Base-by-base conservation (phyloP, 2,888 invertebrate genomes). In the Drosophila kambysellisi region DNA sequence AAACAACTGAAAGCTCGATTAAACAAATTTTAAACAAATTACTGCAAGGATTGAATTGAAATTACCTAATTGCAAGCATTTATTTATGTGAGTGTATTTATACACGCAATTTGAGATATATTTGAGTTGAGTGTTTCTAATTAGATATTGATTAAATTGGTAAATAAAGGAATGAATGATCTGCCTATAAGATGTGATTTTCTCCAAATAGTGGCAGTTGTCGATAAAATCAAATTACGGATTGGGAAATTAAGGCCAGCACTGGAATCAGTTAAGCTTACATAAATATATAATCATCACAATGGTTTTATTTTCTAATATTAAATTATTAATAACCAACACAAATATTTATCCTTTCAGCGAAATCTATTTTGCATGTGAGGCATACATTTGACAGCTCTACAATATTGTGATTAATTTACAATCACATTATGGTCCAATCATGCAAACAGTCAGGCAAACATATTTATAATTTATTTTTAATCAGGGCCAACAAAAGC, bases 381-480 rank as follows among this genome's bases (percentile, higher is more conserved):
- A 2, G 20, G 15, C 4, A 65, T 53, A 25, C 11, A 20, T 25
- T 58, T 51, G 50, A 30, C 50, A 68, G 67, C 54, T 60, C 30
- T 52, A 20, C 43, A 33, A 8, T 29, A 11, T 25, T 62, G 39
- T 30, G 46, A 71, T 68, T 62, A 41, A 69, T 68, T 53, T 46
- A 30, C 39, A 57, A 54, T 29, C 33, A 35, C 20, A 54, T 59
- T 51, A 48, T 50, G 33, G 20, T 53, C 17, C 9, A 75, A 70
- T 77, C 70, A 77, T 71, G 76, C 76, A 76, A 81, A 54, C 71
- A 68, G 46, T 65, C 41, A 51, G 62, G 65, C 72, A 72, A 74
- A 71, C 68, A 67, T 61, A 81, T 85, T 71, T 83, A 88, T 85
- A 85, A 88, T 83, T 76, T 74, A 85, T 81, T 88, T 74, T 81